Conservation (phyloP, 30 jellyfish, hydroid and myxozoan species). For the Morbakka virulenta region DNA sequence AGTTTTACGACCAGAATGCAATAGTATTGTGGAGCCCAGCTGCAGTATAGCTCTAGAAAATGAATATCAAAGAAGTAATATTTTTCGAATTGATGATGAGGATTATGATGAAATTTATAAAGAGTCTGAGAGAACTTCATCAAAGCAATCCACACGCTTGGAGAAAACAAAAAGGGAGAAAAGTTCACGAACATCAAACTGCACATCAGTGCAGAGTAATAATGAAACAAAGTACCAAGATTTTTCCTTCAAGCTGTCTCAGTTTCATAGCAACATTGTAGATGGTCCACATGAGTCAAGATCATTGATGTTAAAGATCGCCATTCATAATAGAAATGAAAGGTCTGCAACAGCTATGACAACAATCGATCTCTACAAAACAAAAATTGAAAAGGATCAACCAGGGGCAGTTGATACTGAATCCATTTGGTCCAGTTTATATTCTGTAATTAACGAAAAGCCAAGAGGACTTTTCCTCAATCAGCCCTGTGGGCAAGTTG, state of each 20-base stretch:
- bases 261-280: not conserved
- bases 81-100: not conserved
- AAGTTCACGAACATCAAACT: not conserved
- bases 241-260: constrained; percentile 22
- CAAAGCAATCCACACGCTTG: too few species aligned
- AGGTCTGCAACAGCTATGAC: constrained; percentile 63
- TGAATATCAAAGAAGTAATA: constrained; percentile 24
- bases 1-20: constrained; percentile 42
- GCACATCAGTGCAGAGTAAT: not conserved
- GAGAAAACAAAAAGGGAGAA: too few species aligned
- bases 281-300: not conserved
- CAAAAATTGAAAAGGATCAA: not conserved
- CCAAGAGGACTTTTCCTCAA: constrained; percentile 35
- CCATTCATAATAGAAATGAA: constrained; percentile 66
- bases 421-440: constrained; percentile 14
- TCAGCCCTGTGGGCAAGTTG: constrained; percentile 57
- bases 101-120: not conserved
- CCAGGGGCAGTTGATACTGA: not conserved
- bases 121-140: not conserved
- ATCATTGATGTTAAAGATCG: constrained; percentile 35
- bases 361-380: constrained; percentile 25
- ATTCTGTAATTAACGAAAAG: constrained; percentile 31
- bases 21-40: constrained; percentile 35
- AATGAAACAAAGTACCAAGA: constrained; percentile 22
- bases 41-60: constrained; percentile 56